Evolutionary conservation across 2,888 invertebrate genomes (phyloP), one percentile per base, ranked within the genome.

Genomic region (Leucophenga maculata): DNA sequence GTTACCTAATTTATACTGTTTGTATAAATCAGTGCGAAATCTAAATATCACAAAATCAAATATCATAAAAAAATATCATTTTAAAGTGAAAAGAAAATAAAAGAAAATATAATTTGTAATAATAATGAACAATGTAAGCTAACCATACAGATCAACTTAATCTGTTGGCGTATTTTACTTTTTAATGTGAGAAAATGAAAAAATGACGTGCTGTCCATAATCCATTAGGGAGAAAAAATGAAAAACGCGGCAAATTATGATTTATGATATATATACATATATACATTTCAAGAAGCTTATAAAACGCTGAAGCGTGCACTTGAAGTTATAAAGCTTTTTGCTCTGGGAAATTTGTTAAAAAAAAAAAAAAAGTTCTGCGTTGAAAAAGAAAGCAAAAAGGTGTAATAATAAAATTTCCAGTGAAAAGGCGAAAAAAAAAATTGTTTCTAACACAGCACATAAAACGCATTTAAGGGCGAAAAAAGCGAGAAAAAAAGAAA

Each of bases 191-290:
- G 73, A 73, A 69, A 60, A 67, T 59, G 71, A 75, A 71, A 77
- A 77, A 76, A 76, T 76, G 76, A 39, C 8, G 59, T 72, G 55
- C 46, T 77, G 80, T 75, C 80, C 79, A 77, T 82, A 81, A 80
- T 80, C 82, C 81, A 81, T 81, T 81, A 81, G 79, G 26, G n/a
- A 39, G 11, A 39, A 39, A 39, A 39, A 39, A 39, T 11, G 8
- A 6, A 80, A 82, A 82, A 81, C 74, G 74, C 74, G 79, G 76
- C 80, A 82, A 81, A 81, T 81, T 81, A 82, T 81, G 81, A 81
- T 81, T 81, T 81, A 81, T 81, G 66, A 44, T 46, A 26, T 26
- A 18, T 3, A 55, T 26, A 26, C 20, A 44, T 46, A 26, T 16
- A 18, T 3, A 55, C 55, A 26, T 57, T 60, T 22, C 60, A 39